Evolutionary conservation across 2,888 invertebrate genomes (phyloP).

Genomic region (Arctia plantaginis): DNA sequence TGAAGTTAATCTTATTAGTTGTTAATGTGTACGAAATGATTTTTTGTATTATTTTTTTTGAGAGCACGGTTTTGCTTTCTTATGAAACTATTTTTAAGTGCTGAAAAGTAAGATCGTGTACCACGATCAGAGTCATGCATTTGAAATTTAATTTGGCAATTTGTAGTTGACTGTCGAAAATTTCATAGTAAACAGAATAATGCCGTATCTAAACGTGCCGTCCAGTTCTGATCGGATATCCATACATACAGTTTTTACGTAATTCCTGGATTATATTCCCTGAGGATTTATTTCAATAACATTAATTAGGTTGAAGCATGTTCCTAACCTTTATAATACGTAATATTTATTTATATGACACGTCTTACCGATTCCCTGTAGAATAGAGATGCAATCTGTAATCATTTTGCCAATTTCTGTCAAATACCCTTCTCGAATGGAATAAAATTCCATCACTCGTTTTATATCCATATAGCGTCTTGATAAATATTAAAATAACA

Average conservation of each 20-base stretch:
- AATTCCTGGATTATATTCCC: slow-evolving; percentile 37
- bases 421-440: slow-evolving; percentile 57
- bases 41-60: slow-evolving; percentile 78
- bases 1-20: slow-evolving; percentile 75
- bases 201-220: slow-evolving; percentile 72
- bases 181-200: slow-evolving; percentile 47
- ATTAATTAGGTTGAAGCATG: slow-evolving; percentile 56
- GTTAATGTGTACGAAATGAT: slow-evolving; percentile 63
- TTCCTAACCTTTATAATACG: slow-evolving; percentile 72
- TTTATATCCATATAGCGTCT: slow-evolving; percentile 34
- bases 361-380: slow-evolving; percentile 54
- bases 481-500: slow-evolving; percentile 35
- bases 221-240: slow-evolving; percentile 66
- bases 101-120: slow-evolving; percentile 58
- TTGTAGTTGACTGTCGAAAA: slow-evolving; percentile 42
- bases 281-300: slow-evolving; percentile 43
- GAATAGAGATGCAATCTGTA: slow-evolving; percentile 53
- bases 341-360: slow-evolving; percentile 68
- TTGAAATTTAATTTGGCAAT: slow-evolving; percentile 46
- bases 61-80: slow-evolving; percentile 86
- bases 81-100: slow-evolving; percentile 77
- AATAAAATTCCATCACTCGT: slow-evolving; percentile 71
- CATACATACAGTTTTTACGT: slow-evolving; percentile 49
- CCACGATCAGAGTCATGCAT: slow-evolving; percentile 39
- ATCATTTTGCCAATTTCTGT: slow-evolving; percentile 54